Percentiles rank a stretch among this genome's conserved stretches.
phyloP scores from a whole-genome alignment of 2,797 vertebrate genomes.

The Choloepus didactylus region DNA sequence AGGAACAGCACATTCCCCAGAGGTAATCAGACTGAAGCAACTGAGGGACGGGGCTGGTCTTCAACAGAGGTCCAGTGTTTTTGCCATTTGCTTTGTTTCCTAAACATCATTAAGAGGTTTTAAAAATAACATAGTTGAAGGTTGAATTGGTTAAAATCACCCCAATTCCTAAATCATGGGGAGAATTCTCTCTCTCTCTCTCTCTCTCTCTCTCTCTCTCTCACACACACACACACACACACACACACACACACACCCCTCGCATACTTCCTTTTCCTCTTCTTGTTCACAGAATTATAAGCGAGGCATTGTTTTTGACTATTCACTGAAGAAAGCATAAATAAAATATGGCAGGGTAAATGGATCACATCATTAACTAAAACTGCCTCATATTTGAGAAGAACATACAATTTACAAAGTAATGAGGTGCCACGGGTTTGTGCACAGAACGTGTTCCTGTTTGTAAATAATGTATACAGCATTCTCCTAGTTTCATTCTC shows the following conservation, averaged over 20 bases:
- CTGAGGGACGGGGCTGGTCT: not conserved
- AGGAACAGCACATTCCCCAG: constrained; percentile 79
- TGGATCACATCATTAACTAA: constrained; percentile 47
- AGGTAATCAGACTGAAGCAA: constrained; percentile 68
- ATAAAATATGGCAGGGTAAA: constrained; percentile 64
- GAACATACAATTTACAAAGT: constrained; percentile 38
- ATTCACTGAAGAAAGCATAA: constrained; percentile 71
- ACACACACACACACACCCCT: not conserved
- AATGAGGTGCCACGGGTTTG: not conserved
- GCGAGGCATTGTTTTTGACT: constrained; percentile 46
- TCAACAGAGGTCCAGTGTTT: not conserved
- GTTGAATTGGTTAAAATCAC: constrained; percentile 61
- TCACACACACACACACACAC: not conserved
- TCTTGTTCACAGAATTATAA: constrained; percentile 24
- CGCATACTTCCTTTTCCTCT: not conserved
- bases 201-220: not conserved
- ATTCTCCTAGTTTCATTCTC: not conserved
- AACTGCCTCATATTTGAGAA: constrained; percentile 47
- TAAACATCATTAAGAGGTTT: constrained; percentile 59
- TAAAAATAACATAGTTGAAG: constrained; percentile 56
- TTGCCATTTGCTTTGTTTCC: constrained; percentile 43
- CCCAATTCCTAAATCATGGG: not conserved
- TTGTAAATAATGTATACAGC: constrained; percentile 44
- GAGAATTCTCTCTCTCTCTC: not conserved
- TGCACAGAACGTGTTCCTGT: not conserved